phyloP scores from a whole-genome alignment of 2,113 vertebrate genomes.

The Cyphomyrus plagiostoma region DNA sequence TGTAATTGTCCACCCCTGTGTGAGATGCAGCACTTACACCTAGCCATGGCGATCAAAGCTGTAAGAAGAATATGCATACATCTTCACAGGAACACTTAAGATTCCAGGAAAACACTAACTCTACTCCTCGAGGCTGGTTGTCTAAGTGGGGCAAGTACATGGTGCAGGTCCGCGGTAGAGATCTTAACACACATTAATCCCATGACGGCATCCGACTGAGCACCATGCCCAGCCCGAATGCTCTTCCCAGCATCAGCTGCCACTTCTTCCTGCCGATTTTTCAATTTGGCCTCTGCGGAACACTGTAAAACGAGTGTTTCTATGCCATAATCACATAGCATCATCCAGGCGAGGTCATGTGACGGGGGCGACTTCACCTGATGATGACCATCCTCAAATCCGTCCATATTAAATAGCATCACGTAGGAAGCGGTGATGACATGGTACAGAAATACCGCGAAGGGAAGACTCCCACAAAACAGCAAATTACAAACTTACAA shows the following conservation, averaged over 20 bases:
- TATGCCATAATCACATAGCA: background rate
- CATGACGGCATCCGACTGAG: background rate
- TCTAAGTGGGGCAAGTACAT: background rate
- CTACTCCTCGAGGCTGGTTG: background rate
- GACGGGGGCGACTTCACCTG: background rate
- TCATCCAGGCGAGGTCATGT: background rate
- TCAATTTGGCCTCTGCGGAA: background rate
- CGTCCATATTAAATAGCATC: background rate
- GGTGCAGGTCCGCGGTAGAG: background rate
- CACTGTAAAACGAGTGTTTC: background rate
- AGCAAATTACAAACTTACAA: slow-evolving; percentile 9
- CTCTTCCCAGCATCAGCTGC: background rate
- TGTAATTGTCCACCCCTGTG: no score
- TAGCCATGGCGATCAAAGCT: background rate
- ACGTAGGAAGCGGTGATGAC: background rate
- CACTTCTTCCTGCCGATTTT: background rate
- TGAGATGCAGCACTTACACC: background rate
- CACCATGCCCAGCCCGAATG: background rate
- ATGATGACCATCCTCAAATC: background rate
- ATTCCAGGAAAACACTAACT: background rate
- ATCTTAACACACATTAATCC: background rate
- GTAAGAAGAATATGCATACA: background rate
- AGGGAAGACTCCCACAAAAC: background rate
- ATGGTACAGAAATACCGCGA: background rate
- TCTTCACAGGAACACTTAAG: background rate